A percentile compares a stretch with the other conserved stretches of the same genome.
phyloP scores from a whole-genome alignment of 2,888 invertebrate genomes.

The Gisinianus flammeolus region DNA sequence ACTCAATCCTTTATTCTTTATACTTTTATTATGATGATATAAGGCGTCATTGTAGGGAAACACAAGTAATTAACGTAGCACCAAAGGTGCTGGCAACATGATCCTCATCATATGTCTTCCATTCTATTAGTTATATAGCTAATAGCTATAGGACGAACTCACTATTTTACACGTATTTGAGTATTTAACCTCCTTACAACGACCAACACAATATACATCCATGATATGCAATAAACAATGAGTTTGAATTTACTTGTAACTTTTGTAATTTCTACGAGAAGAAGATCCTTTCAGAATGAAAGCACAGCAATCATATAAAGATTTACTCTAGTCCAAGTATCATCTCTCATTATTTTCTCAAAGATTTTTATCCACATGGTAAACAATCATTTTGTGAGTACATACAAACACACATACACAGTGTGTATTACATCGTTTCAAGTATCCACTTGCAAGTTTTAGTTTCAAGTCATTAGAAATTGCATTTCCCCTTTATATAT shows the following conservation, averaged over 20 bases:
- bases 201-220: too few species aligned
- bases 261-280: background rate
- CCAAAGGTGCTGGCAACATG: constrained; percentile 6
- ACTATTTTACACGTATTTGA: background rate
- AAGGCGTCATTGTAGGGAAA: background rate
- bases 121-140: too few species aligned
- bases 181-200: background rate
- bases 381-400: constrained; percentile 12
- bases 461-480: background rate
- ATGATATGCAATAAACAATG: too few species aligned
- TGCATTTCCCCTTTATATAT: background rate
- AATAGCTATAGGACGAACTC: background rate
- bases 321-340: constrained; percentile 16
- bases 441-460: too few species aligned
- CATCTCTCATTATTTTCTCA: constrained; percentile 22
- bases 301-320: background rate
- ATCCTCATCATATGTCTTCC: background rate
- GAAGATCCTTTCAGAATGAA: background rate
- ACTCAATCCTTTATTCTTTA: background rate
- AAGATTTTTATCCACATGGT: constrained; percentile 22
- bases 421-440: too few species aligned
- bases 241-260: background rate
- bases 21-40: background rate
- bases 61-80: background rate
- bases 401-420: too few species aligned